phyloP scores from a whole-genome alignment of 2,113 vertebrate species.

The Ageneiosus marmoratus region DNA sequence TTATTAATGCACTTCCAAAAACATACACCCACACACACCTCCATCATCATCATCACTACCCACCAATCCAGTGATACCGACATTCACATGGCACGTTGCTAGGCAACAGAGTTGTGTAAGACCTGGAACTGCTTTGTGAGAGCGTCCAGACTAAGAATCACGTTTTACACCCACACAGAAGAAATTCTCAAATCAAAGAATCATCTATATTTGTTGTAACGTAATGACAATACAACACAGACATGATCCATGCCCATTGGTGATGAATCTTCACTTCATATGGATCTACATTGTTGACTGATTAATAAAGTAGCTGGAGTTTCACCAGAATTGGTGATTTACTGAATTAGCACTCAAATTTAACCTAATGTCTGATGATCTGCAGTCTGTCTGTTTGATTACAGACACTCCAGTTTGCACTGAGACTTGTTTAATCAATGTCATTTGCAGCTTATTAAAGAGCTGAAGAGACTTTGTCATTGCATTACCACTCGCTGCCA shows the following conservation, averaged over 20 bases:
- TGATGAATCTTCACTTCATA: too few relatives aligned
- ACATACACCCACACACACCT: conserved; percentile 13
- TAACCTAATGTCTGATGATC: not conserved
- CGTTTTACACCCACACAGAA: conserved; percentile 13
- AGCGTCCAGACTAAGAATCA: conserved; percentile 47
- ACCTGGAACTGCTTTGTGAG: conserved; percentile 65
- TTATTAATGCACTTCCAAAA: not conserved
- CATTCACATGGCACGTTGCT: conserved; percentile 78
- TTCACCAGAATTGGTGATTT: not conserved
- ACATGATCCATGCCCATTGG: not conserved
- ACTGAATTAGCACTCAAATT: not conserved
- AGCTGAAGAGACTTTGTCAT: conserved; percentile 67
- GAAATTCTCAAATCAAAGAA: not conserved
- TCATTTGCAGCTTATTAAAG: conserved; percentile 70
- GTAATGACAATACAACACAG: not conserved
- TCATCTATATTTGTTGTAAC: not conserved
- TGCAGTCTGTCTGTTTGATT: not conserved
- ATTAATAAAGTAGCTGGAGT: not conserved
- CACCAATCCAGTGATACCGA: conserved; percentile 47
- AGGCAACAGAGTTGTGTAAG: conserved; percentile 78
- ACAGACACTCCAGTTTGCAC: conserved; percentile 1
- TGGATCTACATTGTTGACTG: not conserved
- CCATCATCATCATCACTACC: conserved; percentile 19
- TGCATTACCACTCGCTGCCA: conserved; percentile 74
- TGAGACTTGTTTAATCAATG: conserved; percentile 54